A percentile compares a stretch with the other conserved stretches of the same genome.
Evolutionary conservation across 2,888 invertebrate genomes (phyloP).

Genomic region (Pheosia gnoma): DNA sequence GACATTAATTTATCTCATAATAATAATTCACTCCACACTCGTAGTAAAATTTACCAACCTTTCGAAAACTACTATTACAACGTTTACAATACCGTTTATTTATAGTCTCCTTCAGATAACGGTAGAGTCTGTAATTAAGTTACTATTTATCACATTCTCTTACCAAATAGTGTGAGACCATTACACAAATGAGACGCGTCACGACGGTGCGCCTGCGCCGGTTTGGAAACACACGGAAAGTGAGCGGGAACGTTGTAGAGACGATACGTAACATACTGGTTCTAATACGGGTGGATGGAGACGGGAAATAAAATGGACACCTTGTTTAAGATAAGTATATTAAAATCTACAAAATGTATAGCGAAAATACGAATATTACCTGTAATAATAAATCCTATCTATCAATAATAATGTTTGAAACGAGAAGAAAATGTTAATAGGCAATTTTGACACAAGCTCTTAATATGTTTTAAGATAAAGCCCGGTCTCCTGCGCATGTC

Average conservation of each 20-base stretch:
- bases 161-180: constrained; percentile 30
- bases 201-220: constrained; percentile 22
- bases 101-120: not conserved
- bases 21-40: not conserved
- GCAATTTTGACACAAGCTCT: no score
- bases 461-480: no score
- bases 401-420: no score
- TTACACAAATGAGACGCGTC: constrained; percentile 37
- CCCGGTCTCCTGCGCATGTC: no score
- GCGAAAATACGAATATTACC: no score
- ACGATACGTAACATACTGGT: not conserved
- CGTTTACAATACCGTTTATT: not conserved
- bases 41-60: not conserved
- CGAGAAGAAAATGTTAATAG: no score
- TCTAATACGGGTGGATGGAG: not conserved
- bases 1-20: no score
- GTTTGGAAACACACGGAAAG: constrained; percentile 16
- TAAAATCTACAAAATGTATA: no score
- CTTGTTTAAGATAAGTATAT: no score
- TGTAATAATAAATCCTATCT: no score
- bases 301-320: not conserved
- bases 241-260: constrained; percentile 6
- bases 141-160: constrained; percentile 29
- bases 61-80: not conserved
- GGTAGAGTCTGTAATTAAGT: constrained; percentile 16